Evolutionary conservation across 2,113 vertebrate species (phyloP).

Genomic region (Lampris incognitus): DNA sequence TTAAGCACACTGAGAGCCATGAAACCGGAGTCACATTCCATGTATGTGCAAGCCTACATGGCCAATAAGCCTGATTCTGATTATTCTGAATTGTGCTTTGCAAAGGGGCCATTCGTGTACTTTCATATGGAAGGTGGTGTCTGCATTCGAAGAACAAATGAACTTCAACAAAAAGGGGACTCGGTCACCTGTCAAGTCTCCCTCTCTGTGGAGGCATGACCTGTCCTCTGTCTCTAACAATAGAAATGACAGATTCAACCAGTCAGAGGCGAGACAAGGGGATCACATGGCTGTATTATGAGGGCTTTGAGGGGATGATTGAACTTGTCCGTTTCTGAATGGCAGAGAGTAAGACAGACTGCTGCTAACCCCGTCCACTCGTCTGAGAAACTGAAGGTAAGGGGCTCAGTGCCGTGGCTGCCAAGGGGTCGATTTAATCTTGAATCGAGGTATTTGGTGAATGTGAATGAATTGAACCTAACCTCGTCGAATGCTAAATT

Average conservation of each 20-base stretch:
- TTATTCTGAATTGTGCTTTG: no score
- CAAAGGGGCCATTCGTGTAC: no score
- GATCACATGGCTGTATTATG: constrained; percentile 73
- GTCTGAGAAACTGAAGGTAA: constrained; percentile 53
- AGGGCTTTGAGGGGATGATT: constrained; percentile 57
- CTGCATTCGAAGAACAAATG: no score
- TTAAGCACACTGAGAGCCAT: no score
- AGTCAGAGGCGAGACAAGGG: constrained; percentile 59
- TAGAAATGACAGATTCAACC: constrained; percentile 63
- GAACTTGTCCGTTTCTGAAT: constrained; percentile 60
- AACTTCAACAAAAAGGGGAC: no score
- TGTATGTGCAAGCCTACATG: no score
- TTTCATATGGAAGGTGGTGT: no score
- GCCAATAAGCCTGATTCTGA: no score
- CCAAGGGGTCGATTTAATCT: neutral
- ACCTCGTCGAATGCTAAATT: no score
- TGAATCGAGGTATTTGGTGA: no score
- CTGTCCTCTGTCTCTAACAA: constrained; percentile 73
- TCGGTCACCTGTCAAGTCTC: constrained; percentile 42
- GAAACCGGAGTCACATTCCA: no score
- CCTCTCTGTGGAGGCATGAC: constrained; percentile 58
- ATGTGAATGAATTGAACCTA: neutral
- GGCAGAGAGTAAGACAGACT: constrained; percentile 55
- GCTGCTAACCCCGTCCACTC: constrained; percentile 44
- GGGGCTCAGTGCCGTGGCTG: constrained; percentile 20